These are phyloP conservation scores for Ptychobarbus kaznakovi DNA, from an alignment of 2,797 vertebrate genomes.

Conservation along the genomic window DNA sequence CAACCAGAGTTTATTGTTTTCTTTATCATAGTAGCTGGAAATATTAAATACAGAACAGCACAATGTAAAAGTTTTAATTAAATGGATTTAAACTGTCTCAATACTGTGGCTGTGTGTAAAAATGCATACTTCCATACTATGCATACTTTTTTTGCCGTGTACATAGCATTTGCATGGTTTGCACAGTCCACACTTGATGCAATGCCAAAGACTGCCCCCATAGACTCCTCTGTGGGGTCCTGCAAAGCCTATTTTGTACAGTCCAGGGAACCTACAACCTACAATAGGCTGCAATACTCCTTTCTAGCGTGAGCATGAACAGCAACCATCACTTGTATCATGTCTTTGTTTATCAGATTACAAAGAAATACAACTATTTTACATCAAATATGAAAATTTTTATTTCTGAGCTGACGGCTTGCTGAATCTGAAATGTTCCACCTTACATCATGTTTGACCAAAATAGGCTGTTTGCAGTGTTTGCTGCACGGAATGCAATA, in stretches of 20 bases:
- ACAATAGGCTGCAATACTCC: neutral
- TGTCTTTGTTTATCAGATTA: neutral
- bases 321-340: neutral
- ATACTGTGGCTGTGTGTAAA: neutral
- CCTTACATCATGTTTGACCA: neutral
- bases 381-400: neutral
- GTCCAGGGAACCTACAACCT: neutral
- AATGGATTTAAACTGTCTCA: neutral
- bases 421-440: neutral
- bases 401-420: neutral
- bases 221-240: neutral
- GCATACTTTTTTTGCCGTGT: neutral
- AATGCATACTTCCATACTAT: neutral
- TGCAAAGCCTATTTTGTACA: neutral
- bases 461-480: neutral
- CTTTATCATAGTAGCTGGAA: neutral
- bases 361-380: slow-evolving; percentile 7
- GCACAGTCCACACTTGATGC: neutral
- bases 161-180: neutral
- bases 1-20: neutral
- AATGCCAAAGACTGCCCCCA: neutral
- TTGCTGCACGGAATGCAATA: neutral
- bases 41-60: neutral
- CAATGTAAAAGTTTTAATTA: neutral
- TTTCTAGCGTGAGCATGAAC: neutral